phyloP scores from a whole-genome alignment of 92 coral and sea anemone genomes.

The Actinernus sp. region DNA sequence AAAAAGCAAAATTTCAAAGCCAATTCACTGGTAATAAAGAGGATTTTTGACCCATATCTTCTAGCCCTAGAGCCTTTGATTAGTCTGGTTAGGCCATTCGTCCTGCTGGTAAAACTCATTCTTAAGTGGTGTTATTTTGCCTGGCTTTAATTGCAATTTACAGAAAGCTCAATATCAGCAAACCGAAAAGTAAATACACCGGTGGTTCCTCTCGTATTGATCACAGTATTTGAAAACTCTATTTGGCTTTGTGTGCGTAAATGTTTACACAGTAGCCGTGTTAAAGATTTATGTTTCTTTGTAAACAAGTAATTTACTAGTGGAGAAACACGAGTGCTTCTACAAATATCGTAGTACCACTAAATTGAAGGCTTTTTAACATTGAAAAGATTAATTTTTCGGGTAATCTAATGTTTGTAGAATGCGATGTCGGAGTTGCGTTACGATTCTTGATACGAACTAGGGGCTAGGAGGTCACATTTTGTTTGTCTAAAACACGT shows the following conservation, averaged over 20 bases:
- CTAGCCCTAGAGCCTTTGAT: slow-evolving; percentile 10
- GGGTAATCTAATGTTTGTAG: neutral
- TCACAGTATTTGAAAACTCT: slow-evolving; percentile 59
- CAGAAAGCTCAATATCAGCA: slow-evolving; percentile 67
- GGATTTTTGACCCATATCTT: slow-evolving; percentile 10
- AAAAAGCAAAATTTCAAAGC: slow-evolving; percentile 5
- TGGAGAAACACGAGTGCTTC: slow-evolving; percentile 20
- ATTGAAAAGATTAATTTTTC: neutral
- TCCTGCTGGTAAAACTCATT: slow-evolving; percentile 53
- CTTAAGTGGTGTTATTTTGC: slow-evolving; percentile 64
- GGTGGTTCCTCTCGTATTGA: slow-evolving; percentile 52
- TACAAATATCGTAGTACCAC: neutral
- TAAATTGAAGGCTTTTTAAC: neutral
- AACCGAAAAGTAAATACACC: slow-evolving; percentile 73
- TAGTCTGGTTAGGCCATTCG: slow-evolving; percentile 7
- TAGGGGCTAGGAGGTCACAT: neutral
- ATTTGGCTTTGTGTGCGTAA: slow-evolving; percentile 70
- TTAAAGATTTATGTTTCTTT: slow-evolving; percentile 80
- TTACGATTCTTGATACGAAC: neutral
- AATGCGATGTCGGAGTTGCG: neutral
- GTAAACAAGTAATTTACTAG: slow-evolving; percentile 77
- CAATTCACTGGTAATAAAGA: slow-evolving; percentile 5
- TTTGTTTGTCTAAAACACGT: neutral
- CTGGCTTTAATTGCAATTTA: slow-evolving; percentile 75
- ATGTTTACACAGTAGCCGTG: slow-evolving; percentile 81